These are phyloP conservation scores for Semicossyphus pulcher DNA, from an alignment of 2,113 vertebrate genomes.

Conservation along the genomic window DNA sequence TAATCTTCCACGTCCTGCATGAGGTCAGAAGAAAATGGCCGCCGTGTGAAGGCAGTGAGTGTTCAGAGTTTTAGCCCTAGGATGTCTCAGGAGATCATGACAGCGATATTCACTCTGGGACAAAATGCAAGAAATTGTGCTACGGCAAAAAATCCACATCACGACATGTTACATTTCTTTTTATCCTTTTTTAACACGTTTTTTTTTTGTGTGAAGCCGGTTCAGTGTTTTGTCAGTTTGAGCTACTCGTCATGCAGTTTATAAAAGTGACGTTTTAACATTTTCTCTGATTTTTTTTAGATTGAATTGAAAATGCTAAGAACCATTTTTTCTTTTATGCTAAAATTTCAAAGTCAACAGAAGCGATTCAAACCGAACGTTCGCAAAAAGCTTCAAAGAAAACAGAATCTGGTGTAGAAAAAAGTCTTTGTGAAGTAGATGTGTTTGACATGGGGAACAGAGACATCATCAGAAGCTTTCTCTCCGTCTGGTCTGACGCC, in stretches of 20 bases:
- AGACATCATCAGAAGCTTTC: conserved; percentile 21
- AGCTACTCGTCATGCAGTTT: conserved; percentile 80
- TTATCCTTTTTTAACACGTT: conserved; percentile 10
- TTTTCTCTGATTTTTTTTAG: conserved; percentile 25
- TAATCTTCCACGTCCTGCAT: too few species aligned
- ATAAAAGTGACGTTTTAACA: conserved; percentile 56
- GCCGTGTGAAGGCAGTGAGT: not conserved
- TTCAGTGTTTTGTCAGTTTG: conserved; percentile 54
- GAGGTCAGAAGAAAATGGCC: not conserved
- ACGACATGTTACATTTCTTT: conserved; percentile 64
- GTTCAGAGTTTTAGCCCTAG: conserved; percentile 71
- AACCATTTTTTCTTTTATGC: conserved; percentile 23
- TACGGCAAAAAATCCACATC: conserved; percentile 80
- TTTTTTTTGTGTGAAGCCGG: conserved; percentile 35
- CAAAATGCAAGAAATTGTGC: conserved; percentile 81
- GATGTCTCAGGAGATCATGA: conserved; percentile 67
- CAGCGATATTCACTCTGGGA: conserved; percentile 64
- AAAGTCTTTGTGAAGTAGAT: conserved; percentile 60
- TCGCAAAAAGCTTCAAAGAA: conserved; percentile 19
- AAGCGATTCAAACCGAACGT: conserved; percentile 13
- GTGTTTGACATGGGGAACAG: conserved; percentile 43
- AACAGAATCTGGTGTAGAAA: conserved; percentile 63
- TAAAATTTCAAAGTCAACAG: conserved; percentile 15
- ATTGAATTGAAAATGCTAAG: conserved; percentile 57
- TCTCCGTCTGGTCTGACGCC: conserved; percentile 1